Percentiles rank a stretch among this genome's conserved stretches.
Evolutionary conservation across 2,888 invertebrate species (phyloP).

Genomic region (Cremastinae sp.): DNA sequence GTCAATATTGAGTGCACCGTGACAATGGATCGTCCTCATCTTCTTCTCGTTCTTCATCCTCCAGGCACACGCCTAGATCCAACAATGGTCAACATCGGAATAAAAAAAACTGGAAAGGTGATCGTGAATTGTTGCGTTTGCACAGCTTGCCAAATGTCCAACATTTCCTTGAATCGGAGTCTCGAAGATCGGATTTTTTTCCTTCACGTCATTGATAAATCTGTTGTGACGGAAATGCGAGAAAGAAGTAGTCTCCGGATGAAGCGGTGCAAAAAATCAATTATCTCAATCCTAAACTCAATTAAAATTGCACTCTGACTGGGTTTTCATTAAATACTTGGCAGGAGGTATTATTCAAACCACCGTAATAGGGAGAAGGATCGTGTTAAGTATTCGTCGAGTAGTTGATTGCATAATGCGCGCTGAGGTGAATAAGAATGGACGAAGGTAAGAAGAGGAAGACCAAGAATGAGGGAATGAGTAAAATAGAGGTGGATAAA

Average conservation of each 20-base stretch:
- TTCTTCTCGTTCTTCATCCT: conserved; percentile 38
- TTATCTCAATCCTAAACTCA: conserved; percentile 21
- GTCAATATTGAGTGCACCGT: conserved; percentile 36
- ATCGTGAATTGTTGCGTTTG: conserved; percentile 12
- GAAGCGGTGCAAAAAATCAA: conserved; percentile 10
- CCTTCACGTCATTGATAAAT: neutral
- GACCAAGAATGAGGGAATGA: conserved; percentile 5
- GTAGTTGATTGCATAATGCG: conserved; percentile 39
- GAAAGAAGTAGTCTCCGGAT: neutral
- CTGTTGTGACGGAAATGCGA: too few species aligned
- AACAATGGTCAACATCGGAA: neutral
- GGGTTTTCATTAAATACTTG: neutral
- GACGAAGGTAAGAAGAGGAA: neutral
- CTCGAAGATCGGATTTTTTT: too few species aligned
- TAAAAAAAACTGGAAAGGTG: neutral
- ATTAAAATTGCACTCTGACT: conserved; percentile 13
- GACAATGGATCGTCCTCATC: conserved; percentile 34
- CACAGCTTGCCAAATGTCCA: conserved; percentile 24
- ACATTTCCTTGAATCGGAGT: conserved; percentile 2
- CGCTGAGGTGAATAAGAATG: neutral
- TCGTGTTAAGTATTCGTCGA: conserved; percentile 41
- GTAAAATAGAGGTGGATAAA: conserved; percentile 24
- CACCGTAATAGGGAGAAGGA: conserved; percentile 14
- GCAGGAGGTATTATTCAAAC: conserved; percentile 17
- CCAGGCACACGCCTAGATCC: conserved; percentile 40